A percentile compares a stretch with the other conserved stretches of the same genome.
Evolutionary conservation across 2,888 invertebrate genomes (phyloP).

Genomic region (Drosophila meridionalis): DNA sequence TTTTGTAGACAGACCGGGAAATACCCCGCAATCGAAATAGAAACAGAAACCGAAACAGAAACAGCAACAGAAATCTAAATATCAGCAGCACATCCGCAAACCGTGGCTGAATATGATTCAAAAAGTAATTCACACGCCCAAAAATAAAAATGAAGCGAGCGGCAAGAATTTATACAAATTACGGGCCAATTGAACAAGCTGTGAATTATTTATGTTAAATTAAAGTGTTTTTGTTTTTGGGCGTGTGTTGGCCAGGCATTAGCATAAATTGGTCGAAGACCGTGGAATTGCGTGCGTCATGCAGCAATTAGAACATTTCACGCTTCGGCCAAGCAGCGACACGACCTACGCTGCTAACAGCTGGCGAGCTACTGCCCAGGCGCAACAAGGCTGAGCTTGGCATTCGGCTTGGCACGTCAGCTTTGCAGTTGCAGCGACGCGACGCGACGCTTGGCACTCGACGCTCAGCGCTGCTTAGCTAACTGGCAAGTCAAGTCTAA

Average conservation of each 20-base stretch:
- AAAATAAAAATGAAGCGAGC: slow-evolving; percentile 40
- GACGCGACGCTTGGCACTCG: slow-evolving; percentile 23
- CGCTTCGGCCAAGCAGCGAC: neutral
- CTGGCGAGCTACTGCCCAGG: slow-evolving; percentile 44
- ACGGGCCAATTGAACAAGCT: slow-evolving; percentile 62
- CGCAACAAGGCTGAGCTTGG: neutral
- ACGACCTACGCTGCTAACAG: slow-evolving; percentile 37
- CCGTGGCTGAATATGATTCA: slow-evolving; percentile 41
- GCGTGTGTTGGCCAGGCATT: slow-evolving; percentile 26
- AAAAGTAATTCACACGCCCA: slow-evolving; percentile 77
- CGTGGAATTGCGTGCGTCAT: slow-evolving; percentile 41
- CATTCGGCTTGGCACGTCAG: neutral
- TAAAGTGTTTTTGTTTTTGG: slow-evolving; percentile 28
- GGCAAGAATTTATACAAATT: slow-evolving; percentile 36
- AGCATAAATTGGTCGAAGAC: slow-evolving; percentile 38
- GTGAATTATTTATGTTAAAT: slow-evolving; percentile 64
- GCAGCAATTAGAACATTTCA: neutral
- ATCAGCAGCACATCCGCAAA: slow-evolving; percentile 68
- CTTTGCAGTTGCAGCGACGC: slow-evolving; percentile 5
- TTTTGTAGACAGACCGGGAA: slow-evolving; percentile 57
- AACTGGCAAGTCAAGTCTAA: slow-evolving; percentile 25
- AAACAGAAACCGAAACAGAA: slow-evolving; percentile 13
- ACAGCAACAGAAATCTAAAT: neutral
- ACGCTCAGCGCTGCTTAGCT: slow-evolving; percentile 22
- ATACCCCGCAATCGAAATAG: slow-evolving; percentile 58